phyloP scores from a whole-genome alignment of 2,797 vertebrate genomes.

The Acrocephalus scirpaceus region DNA sequence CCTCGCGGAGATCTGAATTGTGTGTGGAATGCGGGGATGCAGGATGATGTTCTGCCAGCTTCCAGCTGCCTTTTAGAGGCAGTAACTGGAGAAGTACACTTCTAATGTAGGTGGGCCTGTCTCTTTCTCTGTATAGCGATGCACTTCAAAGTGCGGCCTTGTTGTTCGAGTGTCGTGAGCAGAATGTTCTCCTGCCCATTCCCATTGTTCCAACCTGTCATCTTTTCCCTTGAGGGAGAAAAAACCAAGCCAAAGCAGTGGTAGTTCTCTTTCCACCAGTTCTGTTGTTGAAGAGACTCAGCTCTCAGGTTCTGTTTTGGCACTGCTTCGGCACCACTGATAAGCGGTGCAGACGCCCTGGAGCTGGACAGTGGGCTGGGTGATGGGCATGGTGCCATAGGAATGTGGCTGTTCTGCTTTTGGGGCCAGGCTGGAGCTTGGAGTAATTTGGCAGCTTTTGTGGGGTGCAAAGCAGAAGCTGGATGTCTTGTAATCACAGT shows the following conservation, averaged over 20 bases:
- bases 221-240: neutral
- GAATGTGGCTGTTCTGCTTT: slow-evolving; percentile 15
- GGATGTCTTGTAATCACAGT: accelerated
- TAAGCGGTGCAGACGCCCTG: accelerated
- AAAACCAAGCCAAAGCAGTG: neutral
- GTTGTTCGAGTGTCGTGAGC: neutral
- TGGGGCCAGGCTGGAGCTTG: neutral
- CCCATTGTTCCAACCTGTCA: neutral
- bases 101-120: neutral
- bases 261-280: neutral
- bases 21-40: accelerated
- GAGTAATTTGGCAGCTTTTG: neutral
- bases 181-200: neutral
- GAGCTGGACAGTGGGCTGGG: neutral
- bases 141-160: neutral
- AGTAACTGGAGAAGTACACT: neutral
- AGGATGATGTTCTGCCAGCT: neutral
- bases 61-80: neutral
- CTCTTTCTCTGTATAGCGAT: neutral
- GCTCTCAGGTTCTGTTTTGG: neutral
- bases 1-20: neutral
- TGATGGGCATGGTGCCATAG: neutral
- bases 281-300: neutral
- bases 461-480: neutral
- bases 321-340: neutral